These are phyloP conservation scores for Cantharis rufa DNA, from an alignment of 2,888 invertebrate species.

Conservation along the genomic window DNA sequence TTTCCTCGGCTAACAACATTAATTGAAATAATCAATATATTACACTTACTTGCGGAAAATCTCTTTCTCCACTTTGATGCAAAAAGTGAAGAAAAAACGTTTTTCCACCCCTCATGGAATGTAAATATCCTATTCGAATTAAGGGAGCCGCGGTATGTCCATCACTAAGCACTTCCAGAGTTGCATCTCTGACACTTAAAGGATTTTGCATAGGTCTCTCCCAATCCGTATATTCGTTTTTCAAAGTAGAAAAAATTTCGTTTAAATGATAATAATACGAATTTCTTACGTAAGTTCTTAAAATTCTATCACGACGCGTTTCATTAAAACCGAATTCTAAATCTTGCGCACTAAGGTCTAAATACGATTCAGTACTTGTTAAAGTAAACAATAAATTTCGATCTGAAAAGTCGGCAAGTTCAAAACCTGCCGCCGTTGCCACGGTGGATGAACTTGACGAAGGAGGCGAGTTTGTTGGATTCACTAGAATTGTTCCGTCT, in stretches of 20 bases:
- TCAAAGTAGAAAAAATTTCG: constrained; percentile 90
- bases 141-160: constrained; percentile 88
- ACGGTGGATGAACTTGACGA: constrained; percentile 65
- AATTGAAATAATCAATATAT: background rate
- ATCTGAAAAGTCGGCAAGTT: constrained; percentile 80
- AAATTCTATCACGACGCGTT: constrained; percentile 80
- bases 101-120: constrained; percentile 76
- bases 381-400: constrained; percentile 84
- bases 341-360: constrained; percentile 81
- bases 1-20: background rate
- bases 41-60: constrained; percentile 71
- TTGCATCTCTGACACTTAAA: constrained; percentile 81
- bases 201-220: constrained; percentile 86
- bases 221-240: constrained; percentile 97
- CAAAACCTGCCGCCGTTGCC: constrained; percentile 74
- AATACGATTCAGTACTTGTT: constrained; percentile 80
- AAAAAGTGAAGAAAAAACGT: constrained; percentile 89
- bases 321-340: constrained; percentile 92
- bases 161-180: constrained; percentile 86
- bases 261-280: constrained; percentile 93
- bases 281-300: constrained; percentile 91
- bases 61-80: constrained; percentile 81
- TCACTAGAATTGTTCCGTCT: constrained; percentile 83
- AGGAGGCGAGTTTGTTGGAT: constrained; percentile 57
- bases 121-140: constrained; percentile 78